Evolutionary conservation across 2,888 invertebrate genomes (phyloP).

Genomic region (Psococerastis gibbosa): DNA sequence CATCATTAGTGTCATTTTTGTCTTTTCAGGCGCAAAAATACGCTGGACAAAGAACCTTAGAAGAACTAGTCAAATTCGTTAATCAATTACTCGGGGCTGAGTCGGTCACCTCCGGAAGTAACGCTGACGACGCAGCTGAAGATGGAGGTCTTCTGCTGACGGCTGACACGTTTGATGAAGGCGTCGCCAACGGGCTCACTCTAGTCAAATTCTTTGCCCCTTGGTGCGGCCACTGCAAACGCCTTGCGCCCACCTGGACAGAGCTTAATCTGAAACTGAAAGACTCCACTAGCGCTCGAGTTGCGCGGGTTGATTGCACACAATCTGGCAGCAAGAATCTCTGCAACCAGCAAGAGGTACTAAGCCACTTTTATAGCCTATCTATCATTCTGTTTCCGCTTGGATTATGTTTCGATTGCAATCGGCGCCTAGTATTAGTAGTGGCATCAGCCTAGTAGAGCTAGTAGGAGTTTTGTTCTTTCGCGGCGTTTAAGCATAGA

Average conservation of each 20-base stretch:
- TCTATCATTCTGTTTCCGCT: too few species aligned
- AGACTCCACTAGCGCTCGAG: slow-evolving; percentile 39
- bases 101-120: slow-evolving; percentile 28
- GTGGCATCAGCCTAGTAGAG: too few species aligned
- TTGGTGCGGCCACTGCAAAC: slow-evolving; percentile 82
- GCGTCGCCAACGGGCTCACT: slow-evolving; percentile 47
- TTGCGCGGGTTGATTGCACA: slow-evolving; percentile 73
- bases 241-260: slow-evolving; percentile 66
- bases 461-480: too few species aligned
- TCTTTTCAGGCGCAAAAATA: slow-evolving; percentile 49
- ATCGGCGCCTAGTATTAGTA: too few species aligned
- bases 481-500: too few species aligned
- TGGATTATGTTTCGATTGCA: slow-evolving; percentile 9
- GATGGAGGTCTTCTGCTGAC: slow-evolving; percentile 33
- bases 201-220: slow-evolving; percentile 82
- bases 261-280: slow-evolving; percentile 53
- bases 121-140: slow-evolving; percentile 20
- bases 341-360: slow-evolving; percentile 56
- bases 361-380: too few species aligned
- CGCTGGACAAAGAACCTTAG: slow-evolving; percentile 42
- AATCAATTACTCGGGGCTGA: slow-evolving; percentile 41
- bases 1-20: too few species aligned
- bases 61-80: slow-evolving; percentile 50
- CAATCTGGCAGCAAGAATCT: slow-evolving; percentile 45
- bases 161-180: slow-evolving; percentile 50